Conservation (phyloP, 2,888 invertebrate genomes). For the Tipula helvola region DNA sequence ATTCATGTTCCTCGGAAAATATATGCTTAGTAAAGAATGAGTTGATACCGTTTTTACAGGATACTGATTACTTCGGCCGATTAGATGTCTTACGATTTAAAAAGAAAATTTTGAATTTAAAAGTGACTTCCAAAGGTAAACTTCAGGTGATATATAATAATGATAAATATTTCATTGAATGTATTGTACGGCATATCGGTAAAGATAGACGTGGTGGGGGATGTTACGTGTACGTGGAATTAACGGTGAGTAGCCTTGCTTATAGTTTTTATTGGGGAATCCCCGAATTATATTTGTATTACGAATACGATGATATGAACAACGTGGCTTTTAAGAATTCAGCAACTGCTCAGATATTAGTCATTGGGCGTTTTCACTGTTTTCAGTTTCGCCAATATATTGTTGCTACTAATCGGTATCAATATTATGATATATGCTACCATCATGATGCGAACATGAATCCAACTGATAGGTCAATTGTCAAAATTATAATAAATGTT, state of each 20-base stretch:
- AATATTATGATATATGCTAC: too few relatives aligned
- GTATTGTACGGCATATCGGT: background rate
- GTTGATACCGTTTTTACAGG: background rate
- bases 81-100: background rate
- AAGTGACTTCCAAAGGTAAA: background rate
- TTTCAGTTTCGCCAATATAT: too few relatives aligned
- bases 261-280: background rate
- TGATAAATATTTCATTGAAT: background rate
- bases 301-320: too few relatives aligned
- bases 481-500: too few relatives aligned
- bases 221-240: background rate
- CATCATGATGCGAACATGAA: too few relatives aligned
- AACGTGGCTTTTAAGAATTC: too few relatives aligned
- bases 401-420: too few relatives aligned
- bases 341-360: too few relatives aligned
- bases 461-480: too few relatives aligned
- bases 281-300: background rate
- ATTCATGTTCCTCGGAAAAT: background rate
- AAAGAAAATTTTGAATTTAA: background rate
- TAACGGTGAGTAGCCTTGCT: background rate
- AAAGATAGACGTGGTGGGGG: background rate
- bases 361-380: too few relatives aligned
- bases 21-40: background rate
- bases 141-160: background rate
- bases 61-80: background rate